Evolutionary conservation across 2,113 vertebrate species (phyloP), one percentile per base, ranked within the genome.

Genomic region (Scortum barcoo): DNA sequence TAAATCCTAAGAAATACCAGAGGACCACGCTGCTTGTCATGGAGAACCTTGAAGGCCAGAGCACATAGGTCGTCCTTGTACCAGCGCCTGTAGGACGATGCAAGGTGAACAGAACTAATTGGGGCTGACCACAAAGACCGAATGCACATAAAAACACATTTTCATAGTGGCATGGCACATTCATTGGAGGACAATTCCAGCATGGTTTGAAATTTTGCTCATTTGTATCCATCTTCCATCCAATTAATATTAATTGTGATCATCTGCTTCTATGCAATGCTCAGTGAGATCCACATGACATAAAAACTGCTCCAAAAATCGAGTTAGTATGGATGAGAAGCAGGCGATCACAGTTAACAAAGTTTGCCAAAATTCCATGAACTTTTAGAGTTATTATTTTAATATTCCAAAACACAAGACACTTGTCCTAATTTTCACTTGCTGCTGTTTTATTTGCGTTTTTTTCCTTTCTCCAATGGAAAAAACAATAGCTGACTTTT

Each of bases 31-130:
- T 97, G 97, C 90, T 97, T 98, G 93, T 99, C 96, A 26, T 99
- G 97, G 44, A 99, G 89, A 87, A 99, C 98, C 93, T 99, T 99
- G 93, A 99, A 99, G 0, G 97, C 97, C 87, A 99, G 74, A 3
- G 98, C 98, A 83, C 97, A 99, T 38, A 99, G 78, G 81, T 99
- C 97, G 42, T 94, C 96, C 48, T 96, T 92, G 89, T 99, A 99
- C 96, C 97, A 98, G 0, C 94, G 95, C 65, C 98, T 99, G 87
- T 3, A 89, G 90, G 89, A 79, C 12, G n/a, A 67, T 5, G 2
- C 76, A 38, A 3, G n/a, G 67, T 7, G 2, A 78, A 38, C 28
- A 61, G 0, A 16, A 16, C 0, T 65, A 19, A 33, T 1, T 4
- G 13, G 24, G 13, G 24, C 28, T n/a, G 13, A n/a, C 11, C 66